Evolutionary conservation across 2,113 vertebrate species (phyloP).

Genomic region (Petrocephalus zakoni): DNA sequence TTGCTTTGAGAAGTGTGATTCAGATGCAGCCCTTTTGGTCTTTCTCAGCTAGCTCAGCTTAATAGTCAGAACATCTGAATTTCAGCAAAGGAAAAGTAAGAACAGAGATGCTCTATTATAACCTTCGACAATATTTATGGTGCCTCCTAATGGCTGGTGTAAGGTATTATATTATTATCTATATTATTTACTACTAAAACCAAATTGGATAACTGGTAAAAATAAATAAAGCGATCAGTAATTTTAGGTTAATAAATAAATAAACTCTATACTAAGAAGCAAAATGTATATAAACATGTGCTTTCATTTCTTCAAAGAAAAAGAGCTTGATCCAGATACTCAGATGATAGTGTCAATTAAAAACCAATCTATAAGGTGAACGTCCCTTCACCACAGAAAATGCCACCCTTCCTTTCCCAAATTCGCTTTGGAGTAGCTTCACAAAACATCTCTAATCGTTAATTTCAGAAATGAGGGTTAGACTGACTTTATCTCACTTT

Average conservation of each 20-base stretch:
- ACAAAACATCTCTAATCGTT: conserved; percentile 54
- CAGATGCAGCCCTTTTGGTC: background rate
- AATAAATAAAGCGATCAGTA: background rate
- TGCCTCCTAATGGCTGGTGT: background rate
- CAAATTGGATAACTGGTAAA: background rate
- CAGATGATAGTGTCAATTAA: conserved; percentile 32
- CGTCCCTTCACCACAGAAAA: conserved; percentile 37
- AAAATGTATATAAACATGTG: background rate
- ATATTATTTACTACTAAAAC: background rate
- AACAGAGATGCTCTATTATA: background rate
- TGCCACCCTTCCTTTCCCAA: conserved; percentile 28
- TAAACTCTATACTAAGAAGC: background rate
- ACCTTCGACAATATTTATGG: background rate
- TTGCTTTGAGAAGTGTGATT: background rate
- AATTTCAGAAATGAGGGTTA: conserved; percentile 46
- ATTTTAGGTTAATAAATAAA: background rate
- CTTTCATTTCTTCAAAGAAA: background rate
- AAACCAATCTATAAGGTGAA: conserved; percentile 31
- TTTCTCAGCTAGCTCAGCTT: background rate
- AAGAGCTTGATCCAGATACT: conserved; percentile 28
- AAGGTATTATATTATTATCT: background rate
- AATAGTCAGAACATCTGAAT: background rate
- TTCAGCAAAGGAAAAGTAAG: background rate
- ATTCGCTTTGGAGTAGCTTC: conserved; percentile 38
- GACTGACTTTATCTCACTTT: conserved; percentile 40